Evolutionary conservation across 2,113 vertebrate genomes (phyloP).

Genomic region (Arothron firmamentum): DNA sequence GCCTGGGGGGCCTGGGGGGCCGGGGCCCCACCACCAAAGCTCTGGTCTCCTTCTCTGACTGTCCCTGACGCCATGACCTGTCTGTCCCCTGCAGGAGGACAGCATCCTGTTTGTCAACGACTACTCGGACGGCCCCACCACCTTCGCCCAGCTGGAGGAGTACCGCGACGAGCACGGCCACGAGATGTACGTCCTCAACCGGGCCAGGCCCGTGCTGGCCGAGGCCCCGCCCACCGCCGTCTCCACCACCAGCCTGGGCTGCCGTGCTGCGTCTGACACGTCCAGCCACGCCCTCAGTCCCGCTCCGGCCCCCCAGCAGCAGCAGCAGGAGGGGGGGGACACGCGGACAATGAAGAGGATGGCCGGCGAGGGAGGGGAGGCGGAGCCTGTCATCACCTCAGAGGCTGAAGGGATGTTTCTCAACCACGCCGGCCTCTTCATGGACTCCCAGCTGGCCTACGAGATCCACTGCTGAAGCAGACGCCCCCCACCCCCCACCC

Average conservation of each 20-base stretch:
- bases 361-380: conserved; percentile 72
- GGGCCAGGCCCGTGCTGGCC: conserved; percentile 79
- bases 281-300: conserved; percentile 53
- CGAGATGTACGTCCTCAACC: conserved; percentile 89
- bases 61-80: too few relatives aligned
- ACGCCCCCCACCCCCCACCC: too few relatives aligned
- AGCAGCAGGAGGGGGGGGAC: conserved; percentile 47
- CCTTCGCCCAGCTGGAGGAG: conserved; percentile 88
- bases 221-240: conserved; percentile 52
- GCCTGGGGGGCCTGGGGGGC: too few relatives aligned
- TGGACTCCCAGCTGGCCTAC: conserved; percentile 83
- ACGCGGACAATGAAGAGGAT: conserved; percentile 66
- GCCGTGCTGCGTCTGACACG: conserved; percentile 56
- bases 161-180: conserved; percentile 84
- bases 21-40: too few relatives aligned
- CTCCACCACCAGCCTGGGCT: conserved; percentile 50
- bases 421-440: conserved; percentile 75
- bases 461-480: conserved; percentile 83
- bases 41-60: too few relatives aligned
- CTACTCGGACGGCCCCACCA: conserved; percentile 87
- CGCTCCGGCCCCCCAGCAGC: conserved; percentile 47
- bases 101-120: conserved; percentile 86
- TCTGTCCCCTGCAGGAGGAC: conserved; percentile 81
- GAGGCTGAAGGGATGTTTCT: conserved; percentile 76
- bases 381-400: conserved; percentile 61